Percentiles rank a stretch among this genome's conserved stretches.
phyloP scores from a whole-genome alignment of 23 tunicate species.

The Ascidia mentula region DNA sequence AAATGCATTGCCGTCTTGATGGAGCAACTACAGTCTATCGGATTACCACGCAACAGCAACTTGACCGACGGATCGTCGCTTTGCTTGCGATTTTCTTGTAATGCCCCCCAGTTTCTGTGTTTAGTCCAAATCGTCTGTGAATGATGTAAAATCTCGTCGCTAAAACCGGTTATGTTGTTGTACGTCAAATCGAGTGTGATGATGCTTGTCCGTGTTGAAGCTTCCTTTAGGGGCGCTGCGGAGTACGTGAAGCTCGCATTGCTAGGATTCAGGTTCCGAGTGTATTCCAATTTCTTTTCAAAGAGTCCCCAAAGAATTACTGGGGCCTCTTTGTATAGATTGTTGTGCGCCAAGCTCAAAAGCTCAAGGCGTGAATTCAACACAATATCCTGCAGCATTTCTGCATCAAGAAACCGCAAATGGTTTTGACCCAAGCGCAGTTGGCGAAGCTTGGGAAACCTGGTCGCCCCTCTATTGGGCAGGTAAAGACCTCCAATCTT shows the following conservation, averaged over 20 bases:
- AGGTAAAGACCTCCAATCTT: neutral
- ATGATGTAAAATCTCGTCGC: neutral
- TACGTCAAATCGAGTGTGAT: neutral
- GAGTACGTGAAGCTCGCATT: neutral
- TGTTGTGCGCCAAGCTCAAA: neutral
- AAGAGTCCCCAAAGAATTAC: neutral
- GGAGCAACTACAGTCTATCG: constrained; percentile 21
- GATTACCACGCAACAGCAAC: constrained; percentile 9
- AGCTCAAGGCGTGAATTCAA: neutral
- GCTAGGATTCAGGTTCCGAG: neutral
- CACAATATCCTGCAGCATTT: neutral
- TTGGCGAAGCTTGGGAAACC: neutral
- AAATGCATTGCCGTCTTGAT: constrained; percentile 8
- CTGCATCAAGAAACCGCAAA: neutral
- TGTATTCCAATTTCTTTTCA: neutral
- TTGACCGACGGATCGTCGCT: neutral
- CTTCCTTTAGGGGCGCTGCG: neutral
- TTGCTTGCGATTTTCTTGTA: neutral
- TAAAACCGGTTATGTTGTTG: constrained; percentile 5
- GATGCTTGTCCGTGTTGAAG: neutral
- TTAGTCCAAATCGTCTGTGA: neutral
- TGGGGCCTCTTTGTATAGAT: neutral
- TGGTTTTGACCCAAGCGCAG: neutral
- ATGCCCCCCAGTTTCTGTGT: neutral
- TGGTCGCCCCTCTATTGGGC: neutral